These are phyloP conservation scores for Enteromius viviparus DNA, from an alignment of 2,797 vertebrate genomes.

Conservation along the genomic window DNA sequence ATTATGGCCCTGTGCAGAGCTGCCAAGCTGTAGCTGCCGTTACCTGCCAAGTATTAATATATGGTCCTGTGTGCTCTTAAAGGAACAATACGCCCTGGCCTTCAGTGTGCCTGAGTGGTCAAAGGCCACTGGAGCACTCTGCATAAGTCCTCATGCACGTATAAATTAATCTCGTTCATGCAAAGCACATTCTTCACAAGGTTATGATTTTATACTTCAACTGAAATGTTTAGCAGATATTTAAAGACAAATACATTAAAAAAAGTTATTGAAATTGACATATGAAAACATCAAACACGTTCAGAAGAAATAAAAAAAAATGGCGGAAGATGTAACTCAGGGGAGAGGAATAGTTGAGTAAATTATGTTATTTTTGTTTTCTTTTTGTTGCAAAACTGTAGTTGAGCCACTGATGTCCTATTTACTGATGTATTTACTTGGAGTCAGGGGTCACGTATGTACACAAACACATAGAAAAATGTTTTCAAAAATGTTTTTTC, in stretches of 20 bases:
- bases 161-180: conserved; percentile 33
- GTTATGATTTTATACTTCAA: background rate
- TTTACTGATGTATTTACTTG: background rate
- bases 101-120: conserved; percentile 72
- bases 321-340: no score
- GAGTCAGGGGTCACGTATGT: background rate
- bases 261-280: background rate
- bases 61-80: conserved; percentile 68
- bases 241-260: background rate
- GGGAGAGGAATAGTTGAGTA: no score
- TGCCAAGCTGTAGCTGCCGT: conserved; percentile 67
- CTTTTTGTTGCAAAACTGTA: no score
- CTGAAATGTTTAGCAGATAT: background rate
- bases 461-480: background rate
- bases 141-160: conserved; percentile 21
- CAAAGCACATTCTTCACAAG: conserved; percentile 13
- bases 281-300: no score
- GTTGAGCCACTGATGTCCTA: no score
- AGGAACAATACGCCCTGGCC: conserved; percentile 65
- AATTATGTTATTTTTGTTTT: no score
- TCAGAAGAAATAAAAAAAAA: no score
- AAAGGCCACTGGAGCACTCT: conserved; percentile 42
- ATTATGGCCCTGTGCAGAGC: conserved; percentile 76
- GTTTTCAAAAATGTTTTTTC: background rate
- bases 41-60: conserved; percentile 77